A percentile compares a stretch with the other conserved stretches of the same genome.
Conservation (phyloP, 2,888 invertebrate species). For the Andrena praecox region DNA sequence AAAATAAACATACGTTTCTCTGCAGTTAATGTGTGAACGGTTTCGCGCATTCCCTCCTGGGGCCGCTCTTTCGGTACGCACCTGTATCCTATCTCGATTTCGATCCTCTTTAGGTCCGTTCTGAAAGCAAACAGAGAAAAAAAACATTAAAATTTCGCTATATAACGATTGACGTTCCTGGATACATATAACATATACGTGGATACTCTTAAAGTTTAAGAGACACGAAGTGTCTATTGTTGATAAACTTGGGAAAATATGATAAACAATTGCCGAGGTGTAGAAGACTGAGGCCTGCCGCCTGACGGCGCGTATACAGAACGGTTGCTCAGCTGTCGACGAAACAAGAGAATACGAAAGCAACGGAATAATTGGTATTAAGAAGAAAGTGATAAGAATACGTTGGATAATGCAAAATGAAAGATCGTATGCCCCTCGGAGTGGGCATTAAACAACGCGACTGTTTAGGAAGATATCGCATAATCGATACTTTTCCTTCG, state of each 20-base stretch:
- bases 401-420: too few species aligned
- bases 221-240: background rate
- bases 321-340: background rate
- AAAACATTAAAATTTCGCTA: slow-evolving; percentile 52
- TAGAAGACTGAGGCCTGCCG: background rate
- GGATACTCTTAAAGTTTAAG: too few species aligned
- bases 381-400: too few species aligned
- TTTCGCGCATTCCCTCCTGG: slow-evolving; percentile 63
- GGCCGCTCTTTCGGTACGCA: slow-evolving; percentile 65
- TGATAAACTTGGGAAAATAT: background rate
- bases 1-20: slow-evolving; percentile 65
- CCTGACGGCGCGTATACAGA: background rate
- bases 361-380: background rate
- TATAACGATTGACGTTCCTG: background rate
- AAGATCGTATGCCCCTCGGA: background rate
- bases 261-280: background rate
- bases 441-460: background rate
- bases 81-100: slow-evolving; percentile 60
- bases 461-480: slow-evolving; percentile 21
- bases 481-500: slow-evolving; percentile 34
- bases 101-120: slow-evolving; percentile 53
- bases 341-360: background rate
- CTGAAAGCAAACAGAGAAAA: slow-evolving; percentile 62
- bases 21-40: slow-evolving; percentile 47
- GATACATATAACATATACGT: too few species aligned